Evolutionary conservation across 2,888 invertebrate genomes (phyloP), one percentile per base, ranked within the genome.

Genomic region (Ichneumoninae sp.): DNA sequence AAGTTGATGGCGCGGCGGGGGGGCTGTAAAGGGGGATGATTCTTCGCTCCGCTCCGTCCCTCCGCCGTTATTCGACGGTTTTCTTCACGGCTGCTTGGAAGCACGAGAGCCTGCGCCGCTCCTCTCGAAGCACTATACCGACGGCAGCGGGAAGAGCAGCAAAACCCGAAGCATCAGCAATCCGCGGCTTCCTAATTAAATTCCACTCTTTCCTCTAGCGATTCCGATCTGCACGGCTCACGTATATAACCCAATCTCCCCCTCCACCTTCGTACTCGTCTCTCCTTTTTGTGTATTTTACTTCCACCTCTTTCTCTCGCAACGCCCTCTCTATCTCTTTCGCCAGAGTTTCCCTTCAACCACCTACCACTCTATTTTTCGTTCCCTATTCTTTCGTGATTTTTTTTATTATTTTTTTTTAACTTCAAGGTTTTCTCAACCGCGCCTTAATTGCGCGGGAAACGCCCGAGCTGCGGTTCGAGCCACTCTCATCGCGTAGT

Each of bases 391-490:
- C 13, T 22, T 22, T 44, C 36, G 50, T 7, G 47, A 73, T 78
- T 87, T 87, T 83, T 85, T 85, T 83, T 81, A 3, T n/a, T 22
- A 74, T 76, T 83, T 85, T 87, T 77, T 81, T 83, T 85, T 87
- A 87, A 87, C 90, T 88, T 87, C 76, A 83, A 91, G 91, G 91
- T 92, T 92, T 92, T 88, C 91, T 92, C 92, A 92, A 93, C 91
- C 92, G 91, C 91, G 86, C 89, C 89, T 92, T 93, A 91, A 93
- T 93, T 93, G 92, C 91, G 90, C 89, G 89, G 90, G 90, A 90
- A 91, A 90, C 90, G 90, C 87, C 89, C 90, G 89, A 87, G 88
- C 71, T 60, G 54, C 47, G 79, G 85, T 82, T 69, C 60, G 81
- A 78, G 89, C 89, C 87, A 26, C 22, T 57, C 88, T 88, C 90